phyloP scores from a whole-genome alignment of 2,797 vertebrate genomes.

The Phoxinus dragarum region DNA sequence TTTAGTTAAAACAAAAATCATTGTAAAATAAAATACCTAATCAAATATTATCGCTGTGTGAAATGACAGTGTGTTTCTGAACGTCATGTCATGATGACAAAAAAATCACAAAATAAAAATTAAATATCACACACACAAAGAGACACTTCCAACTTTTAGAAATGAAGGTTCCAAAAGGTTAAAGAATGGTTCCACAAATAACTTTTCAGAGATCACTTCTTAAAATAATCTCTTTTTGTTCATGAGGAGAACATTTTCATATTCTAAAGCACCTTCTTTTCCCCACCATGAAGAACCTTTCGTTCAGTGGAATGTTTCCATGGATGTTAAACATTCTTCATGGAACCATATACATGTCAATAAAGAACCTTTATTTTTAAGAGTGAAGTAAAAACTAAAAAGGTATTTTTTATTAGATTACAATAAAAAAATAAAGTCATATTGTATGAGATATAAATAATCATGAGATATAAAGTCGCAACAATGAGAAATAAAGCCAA shows the following conservation, averaged over 20 bases:
- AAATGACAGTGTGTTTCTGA: background rate
- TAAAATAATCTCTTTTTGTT: background rate
- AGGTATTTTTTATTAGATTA: background rate
- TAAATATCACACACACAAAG: background rate
- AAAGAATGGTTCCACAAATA: background rate
- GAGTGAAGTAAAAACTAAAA: background rate
- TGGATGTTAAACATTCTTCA: background rate
- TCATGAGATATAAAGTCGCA: background rate
- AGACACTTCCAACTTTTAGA: background rate
- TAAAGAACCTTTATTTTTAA: background rate
- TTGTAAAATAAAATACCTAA: background rate
- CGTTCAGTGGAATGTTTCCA: background rate
- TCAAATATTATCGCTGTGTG: background rate
- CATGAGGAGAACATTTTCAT: background rate
- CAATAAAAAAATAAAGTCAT: background rate
- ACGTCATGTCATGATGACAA: background rate
- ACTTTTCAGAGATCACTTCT: background rate
- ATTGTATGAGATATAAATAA: background rate
- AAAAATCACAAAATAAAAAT: background rate
- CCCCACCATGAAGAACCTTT: background rate
- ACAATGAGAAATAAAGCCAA: background rate
- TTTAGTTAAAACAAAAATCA: constrained; percentile 15
- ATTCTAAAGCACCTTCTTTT: background rate
- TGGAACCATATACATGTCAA: background rate
- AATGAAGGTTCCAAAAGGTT: background rate